Base-by-base conservation (phyloP, 2,888 invertebrate genomes). In the Cosmia pyralina region DNA sequence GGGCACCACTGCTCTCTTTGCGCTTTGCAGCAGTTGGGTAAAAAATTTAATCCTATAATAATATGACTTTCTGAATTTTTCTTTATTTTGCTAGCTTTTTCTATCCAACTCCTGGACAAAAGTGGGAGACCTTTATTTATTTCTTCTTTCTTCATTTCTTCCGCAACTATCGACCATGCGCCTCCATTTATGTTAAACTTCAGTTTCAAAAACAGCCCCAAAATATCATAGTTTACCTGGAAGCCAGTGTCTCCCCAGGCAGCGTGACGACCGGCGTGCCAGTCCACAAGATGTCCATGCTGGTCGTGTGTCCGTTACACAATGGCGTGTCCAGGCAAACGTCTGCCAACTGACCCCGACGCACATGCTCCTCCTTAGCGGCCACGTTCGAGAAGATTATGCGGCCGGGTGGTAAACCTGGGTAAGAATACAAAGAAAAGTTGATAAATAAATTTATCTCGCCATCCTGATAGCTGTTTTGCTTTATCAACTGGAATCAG, bases 281-380 rank as follows among this genome's bases (percentile, higher is more conserved):
- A 0, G 99, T 99, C 99, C 99, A 99, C 81, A 99, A 95, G 22
- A 99, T 99, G 93, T 99, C 99, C 99, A 99, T 99, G 83, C 99
- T 99, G 15, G 99, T 99, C 0, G 99, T 99, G 94, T 99, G 99
- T 17, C 99, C 99, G 93, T 99, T 99, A 92, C 99, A 99, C n/a
- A 99, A 96, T 0, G 99, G 99, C 0, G 99, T 99, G 95, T 99
- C 99, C 44, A 99, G 97, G 89, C 99, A 99, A 22, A 99, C 98
- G 94, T 99, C 99, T 0, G 99, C 99, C 80, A 99, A 95, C 93
- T 99, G 99, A 0, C 99, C 99, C 41, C 99, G 97, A 19, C 99
- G 96, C 0, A 99, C 99, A 92, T 99, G 99, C 92, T 99, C 99
- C 91, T 99, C 99, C 90, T 99, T 99, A 4, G 99, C 99, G 1